Percentiles rank a stretch among this genome's conserved stretches.
These are phyloP conservation scores for Nymphalis c-album DNA, from an alignment of 2,888 invertebrate species.

Conservation along the genomic window DNA sequence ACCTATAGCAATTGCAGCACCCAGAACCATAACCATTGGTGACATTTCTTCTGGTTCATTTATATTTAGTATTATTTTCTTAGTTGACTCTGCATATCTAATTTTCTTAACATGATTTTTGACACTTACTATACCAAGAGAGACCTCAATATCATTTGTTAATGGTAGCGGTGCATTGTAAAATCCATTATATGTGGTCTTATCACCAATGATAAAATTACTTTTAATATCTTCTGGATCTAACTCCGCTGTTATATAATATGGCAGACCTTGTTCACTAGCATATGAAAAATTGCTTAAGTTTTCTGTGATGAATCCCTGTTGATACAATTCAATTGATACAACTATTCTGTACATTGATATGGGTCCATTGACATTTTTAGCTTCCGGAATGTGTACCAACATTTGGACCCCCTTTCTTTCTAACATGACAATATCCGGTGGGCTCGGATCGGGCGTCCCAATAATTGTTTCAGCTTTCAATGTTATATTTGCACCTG, in stretches of 20 bases:
- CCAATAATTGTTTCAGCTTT: constrained; percentile 87
- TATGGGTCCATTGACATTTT: constrained; percentile 90
- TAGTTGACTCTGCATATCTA: constrained; percentile 83
- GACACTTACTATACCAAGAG: constrained; percentile 86
- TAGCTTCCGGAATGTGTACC: constrained; percentile 85
- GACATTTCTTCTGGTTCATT: constrained; percentile 75
- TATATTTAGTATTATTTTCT: constrained; percentile 78
- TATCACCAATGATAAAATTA: constrained; percentile 90
- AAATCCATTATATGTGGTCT: constrained; percentile 86
- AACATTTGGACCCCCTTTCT: constrained; percentile 83
- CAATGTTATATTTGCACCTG: constrained; percentile 81
- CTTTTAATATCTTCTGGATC: constrained; percentile 83
- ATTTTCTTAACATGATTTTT: constrained; percentile 84
- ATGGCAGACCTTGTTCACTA: constrained; percentile 84
- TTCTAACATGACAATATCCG: constrained; percentile 83
- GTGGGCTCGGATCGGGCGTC: constrained; percentile 86
- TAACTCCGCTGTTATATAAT: constrained; percentile 92
- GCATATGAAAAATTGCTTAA: constrained; percentile 86
- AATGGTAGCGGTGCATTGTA: constrained; percentile 87
- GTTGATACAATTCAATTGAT: constrained; percentile 84
- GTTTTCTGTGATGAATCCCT: constrained; percentile 82
- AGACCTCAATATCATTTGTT: constrained; percentile 84
- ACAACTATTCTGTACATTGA: constrained; percentile 88
- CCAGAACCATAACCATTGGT: constrained; percentile 74
- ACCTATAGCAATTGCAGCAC: constrained; percentile 86